These are phyloP conservation scores for Heliothis peltigera DNA, from an alignment of 2,888 invertebrate species.

Conservation along the genomic window DNA sequence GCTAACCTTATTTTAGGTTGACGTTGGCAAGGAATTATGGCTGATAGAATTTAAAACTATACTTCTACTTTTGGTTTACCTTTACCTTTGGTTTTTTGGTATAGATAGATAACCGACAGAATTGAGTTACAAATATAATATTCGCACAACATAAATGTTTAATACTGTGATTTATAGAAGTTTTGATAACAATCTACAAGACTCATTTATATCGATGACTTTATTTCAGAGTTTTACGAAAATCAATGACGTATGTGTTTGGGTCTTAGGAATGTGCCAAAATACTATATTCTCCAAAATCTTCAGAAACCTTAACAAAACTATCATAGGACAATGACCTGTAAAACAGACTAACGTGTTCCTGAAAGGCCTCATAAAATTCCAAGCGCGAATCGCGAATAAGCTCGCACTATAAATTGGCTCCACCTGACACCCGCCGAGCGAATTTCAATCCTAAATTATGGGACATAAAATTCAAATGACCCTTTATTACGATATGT, in stretches of 20 bases:
- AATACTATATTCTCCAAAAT: not conserved
- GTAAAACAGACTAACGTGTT: conserved; percentile 15
- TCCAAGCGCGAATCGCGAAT: conserved; percentile 3
- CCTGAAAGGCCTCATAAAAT: conserved; percentile 17
- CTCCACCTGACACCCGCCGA: conserved; percentile 2
- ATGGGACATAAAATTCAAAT: conserved; percentile 41
- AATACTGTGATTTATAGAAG: too few species aligned
- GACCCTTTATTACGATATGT: conserved; percentile 31
- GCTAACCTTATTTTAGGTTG: conserved; percentile 1
- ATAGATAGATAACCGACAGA: too few species aligned
- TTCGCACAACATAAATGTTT: too few species aligned
- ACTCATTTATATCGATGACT: too few species aligned
- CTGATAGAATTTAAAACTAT: too few species aligned
- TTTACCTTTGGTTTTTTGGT: too few species aligned
- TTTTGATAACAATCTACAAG: too few species aligned
- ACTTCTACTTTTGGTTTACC: too few species aligned
- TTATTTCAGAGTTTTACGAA: too few species aligned
- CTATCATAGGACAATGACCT: conserved; percentile 13
- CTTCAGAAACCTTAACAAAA: not conserved
- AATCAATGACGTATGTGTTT: not conserved
- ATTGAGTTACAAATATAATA: too few species aligned
- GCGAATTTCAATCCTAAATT: conserved; percentile 30
- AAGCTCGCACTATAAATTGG: conserved; percentile 6
- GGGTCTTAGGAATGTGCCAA: too few species aligned
- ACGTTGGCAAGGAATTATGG: too few species aligned